These are phyloP conservation scores for Dryobota labecula DNA, from an alignment of 2,888 invertebrate genomes.

Conservation along the genomic window DNA sequence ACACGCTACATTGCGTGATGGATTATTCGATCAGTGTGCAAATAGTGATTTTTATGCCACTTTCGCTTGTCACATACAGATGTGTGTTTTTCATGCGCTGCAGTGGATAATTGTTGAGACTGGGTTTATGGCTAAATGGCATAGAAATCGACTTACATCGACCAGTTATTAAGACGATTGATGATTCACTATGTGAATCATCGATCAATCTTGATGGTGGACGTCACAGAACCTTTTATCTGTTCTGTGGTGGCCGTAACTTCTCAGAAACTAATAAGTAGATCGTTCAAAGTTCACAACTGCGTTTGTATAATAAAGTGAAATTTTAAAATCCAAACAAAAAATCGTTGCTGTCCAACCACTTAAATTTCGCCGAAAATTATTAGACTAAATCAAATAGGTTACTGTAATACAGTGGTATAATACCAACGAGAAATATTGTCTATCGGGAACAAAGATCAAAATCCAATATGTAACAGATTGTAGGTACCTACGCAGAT, in stretches of 20 bases:
- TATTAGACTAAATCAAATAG: slow-evolving; percentile 28
- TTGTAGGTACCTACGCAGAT: background rate
- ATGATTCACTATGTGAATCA: slow-evolving; percentile 75
- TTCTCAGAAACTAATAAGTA: slow-evolving; percentile 70
- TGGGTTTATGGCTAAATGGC: slow-evolving; percentile 62
- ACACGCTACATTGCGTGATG: slow-evolving; percentile 82
- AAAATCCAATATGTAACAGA: background rate
- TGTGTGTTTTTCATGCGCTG: slow-evolving; percentile 66
- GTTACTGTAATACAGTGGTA: slow-evolving; percentile 9
- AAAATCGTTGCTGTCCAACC: background rate
- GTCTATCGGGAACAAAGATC: background rate
- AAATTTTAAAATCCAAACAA: slow-evolving; percentile 18
- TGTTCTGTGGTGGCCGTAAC: slow-evolving; percentile 56
- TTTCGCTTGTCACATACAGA: slow-evolving; percentile 78
- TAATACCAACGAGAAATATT: background rate
- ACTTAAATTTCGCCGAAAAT: slow-evolving; percentile 1
- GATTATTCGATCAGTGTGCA: slow-evolving; percentile 75
- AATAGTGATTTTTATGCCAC: slow-evolving; percentile 76
- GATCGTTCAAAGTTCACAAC: slow-evolving; percentile 61
- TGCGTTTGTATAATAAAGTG: slow-evolving; percentile 29
- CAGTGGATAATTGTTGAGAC: slow-evolving; percentile 70
- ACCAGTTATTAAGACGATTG: slow-evolving; percentile 58
- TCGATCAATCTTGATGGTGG: slow-evolving; percentile 68
- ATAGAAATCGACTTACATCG: slow-evolving; percentile 64
- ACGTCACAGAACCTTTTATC: too few relatives aligned